A percentile compares a stretch with the other conserved stretches of the same genome.
These are phyloP conservation scores for Ceyx cyanopectus DNA, from an alignment of 2,113 vertebrate genomes.

Conservation along the genomic window DNA sequence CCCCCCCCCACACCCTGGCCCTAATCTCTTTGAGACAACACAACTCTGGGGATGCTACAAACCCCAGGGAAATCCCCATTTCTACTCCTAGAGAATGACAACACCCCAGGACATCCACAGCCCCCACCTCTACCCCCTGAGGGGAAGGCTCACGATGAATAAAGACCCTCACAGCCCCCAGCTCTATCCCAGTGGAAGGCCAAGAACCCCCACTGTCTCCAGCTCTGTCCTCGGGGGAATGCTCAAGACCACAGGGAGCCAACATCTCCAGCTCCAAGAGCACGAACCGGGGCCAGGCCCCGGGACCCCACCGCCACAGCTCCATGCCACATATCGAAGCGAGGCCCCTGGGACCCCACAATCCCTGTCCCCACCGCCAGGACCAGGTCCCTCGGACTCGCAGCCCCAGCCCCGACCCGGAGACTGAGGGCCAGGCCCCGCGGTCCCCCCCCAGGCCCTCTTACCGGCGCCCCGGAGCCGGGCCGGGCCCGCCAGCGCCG, in stretches of 20 bases:
- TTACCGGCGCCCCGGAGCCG: slow-evolving; percentile 58
- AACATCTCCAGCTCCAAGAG: not conserved
- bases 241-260: not conserved
- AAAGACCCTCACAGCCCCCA: not conserved
- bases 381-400: not conserved
- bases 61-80: no score
- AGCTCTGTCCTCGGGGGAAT: no score
- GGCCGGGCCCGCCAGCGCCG: not conserved
- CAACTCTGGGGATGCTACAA: accelerated
- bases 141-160: accelerated
- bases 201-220: no score
- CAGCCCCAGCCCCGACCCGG: not conserved
- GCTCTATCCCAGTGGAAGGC: not conserved
- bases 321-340: not conserved
- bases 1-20: no score
- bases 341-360: not conserved
- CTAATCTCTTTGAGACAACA: not conserved
- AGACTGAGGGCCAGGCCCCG: not conserved
- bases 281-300: no score
- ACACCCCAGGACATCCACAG: not conserved
- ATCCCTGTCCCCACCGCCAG: not conserved
- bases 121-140: not conserved
- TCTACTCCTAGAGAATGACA: no score
- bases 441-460: not conserved
- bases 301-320: not conserved